phyloP scores from a whole-genome alignment of 2,113 vertebrate species.

The Hippolais icterina region DNA sequence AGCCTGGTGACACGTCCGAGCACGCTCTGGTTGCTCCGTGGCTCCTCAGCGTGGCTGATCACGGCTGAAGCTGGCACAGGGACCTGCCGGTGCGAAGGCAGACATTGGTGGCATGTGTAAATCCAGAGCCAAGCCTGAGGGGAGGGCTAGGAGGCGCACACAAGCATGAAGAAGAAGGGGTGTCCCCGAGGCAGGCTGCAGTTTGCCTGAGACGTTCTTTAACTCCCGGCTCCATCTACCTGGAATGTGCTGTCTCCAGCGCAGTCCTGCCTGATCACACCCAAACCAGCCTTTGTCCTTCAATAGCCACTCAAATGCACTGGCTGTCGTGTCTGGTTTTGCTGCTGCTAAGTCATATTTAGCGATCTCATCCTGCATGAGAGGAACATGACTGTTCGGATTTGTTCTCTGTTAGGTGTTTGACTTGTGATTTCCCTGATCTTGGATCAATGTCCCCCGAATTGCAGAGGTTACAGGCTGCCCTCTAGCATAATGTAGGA shows the following conservation, averaged over 20 bases:
- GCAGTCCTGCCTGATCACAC: neutral
- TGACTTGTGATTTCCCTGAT: neutral
- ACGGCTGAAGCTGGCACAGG: rapidly evolving
- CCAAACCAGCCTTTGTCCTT: neutral
- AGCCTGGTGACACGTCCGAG: rapidly evolving
- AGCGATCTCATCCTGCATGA: neutral
- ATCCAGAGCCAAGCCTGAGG: neutral
- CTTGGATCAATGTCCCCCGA: neutral
- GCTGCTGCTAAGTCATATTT: neutral
- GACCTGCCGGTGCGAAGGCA: neutral
- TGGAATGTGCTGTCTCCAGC: neutral
- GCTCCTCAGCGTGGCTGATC: neutral
- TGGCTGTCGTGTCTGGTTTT: neutral
- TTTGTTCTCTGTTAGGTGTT: neutral
- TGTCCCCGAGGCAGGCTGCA: neutral
- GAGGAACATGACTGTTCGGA: neutral
- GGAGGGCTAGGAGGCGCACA: neutral
- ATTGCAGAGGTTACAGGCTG: neutral
- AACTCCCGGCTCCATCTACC: rapidly evolving
- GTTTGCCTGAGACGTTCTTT: neutral
- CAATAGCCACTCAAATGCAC: neutral
- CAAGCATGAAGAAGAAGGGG: neutral
- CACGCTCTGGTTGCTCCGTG: neutral
- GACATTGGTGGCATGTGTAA: rapidly evolving
- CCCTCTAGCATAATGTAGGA: neutral